These are phyloP conservation scores for Dendrophyllia cribrosa DNA, from an alignment of 64 coral and sea anemone species.

Conservation along the genomic window DNA sequence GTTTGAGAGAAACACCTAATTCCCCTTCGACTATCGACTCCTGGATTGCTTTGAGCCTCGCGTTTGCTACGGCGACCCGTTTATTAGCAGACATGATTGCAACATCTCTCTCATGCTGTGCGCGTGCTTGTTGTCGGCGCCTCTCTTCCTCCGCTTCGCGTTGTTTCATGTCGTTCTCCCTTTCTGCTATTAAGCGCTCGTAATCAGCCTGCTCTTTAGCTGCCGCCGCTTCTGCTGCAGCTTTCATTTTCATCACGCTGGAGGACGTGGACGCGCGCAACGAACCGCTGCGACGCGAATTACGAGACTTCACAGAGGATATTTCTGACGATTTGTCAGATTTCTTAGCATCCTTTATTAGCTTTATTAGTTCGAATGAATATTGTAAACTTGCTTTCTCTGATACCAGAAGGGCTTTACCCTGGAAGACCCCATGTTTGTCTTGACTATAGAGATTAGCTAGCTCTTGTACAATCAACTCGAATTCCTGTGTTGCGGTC, in stretches of 20 bases:
- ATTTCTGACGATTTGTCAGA: neutral
- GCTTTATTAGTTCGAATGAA: neutral
- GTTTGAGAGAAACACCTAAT: neutral
- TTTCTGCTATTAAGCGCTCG: neutral
- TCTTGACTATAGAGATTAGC: neutral
- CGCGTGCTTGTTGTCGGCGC: neutral
- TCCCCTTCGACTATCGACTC: neutral
- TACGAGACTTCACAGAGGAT: neutral
- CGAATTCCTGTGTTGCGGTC: neutral
- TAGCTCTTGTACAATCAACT: neutral
- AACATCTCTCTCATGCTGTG: conserved; percentile 18
- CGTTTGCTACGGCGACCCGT: conserved; percentile 41
- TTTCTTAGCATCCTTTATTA: neutral
- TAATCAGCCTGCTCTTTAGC: neutral
- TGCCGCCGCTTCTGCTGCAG: neutral
- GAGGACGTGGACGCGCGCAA: neutral
- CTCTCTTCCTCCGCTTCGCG: conserved; percentile 40
- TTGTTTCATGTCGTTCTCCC: neutral
- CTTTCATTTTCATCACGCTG: neutral
- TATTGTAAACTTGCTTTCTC: neutral
- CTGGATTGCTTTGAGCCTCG: conserved; percentile 49
- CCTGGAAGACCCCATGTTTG: neutral
- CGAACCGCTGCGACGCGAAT: neutral
- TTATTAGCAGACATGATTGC: neutral
- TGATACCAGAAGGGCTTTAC: neutral